Base-by-base conservation (phyloP, 2,797 vertebrate genomes). In the Masticophis lateralis region DNA sequence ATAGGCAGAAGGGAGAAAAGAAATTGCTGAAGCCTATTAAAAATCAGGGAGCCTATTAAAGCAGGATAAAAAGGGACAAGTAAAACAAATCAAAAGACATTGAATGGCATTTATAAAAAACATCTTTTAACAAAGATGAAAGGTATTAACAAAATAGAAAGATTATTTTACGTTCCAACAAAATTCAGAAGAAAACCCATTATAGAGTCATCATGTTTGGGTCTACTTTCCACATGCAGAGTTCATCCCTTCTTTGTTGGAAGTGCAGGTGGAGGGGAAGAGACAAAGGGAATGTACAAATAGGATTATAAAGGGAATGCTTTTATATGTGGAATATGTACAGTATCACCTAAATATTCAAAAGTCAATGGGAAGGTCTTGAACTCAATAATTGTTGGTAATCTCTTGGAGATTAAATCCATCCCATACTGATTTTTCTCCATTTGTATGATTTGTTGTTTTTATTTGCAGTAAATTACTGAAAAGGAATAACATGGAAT, bases 1-100 rank as follows among this genome's bases (percentile, higher is more conserved):
- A 97, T 95, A 97, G 97, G 95, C 95, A 95, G 92, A 95, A 96
- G 97, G 95, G 92, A 97, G 96, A 97, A 97, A 97, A 96, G 96
- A 97, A 96, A 95, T 94, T 96, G 97, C 95, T 97, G 95, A 96
- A 96, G 96, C 96, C 96, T 95, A 92, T 97, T 97, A 97, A 96
- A 96, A 97, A 96, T 96, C 94, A 95, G 96, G 94, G 95, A 96
- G 96, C 93, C 94, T 96, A 97, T 97, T 97, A 97, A 97, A 97
- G 95, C 96, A 95, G 94, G 92, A 97, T 97, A 94, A 96, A 97
- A 97, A 96, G 95, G 96, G 96, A 97, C 96, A 97, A 95, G 96
- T 94, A 97, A 97, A 97, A 97, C 96, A 96, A 97, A 97, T 97
- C 97, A 97, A 96, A 95, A 97, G 96, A 95, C 95, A 92, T 96